Evolutionary conservation across 2,797 vertebrate genomes (phyloP).

Genomic region (Nyctalus aviator): DNA sequence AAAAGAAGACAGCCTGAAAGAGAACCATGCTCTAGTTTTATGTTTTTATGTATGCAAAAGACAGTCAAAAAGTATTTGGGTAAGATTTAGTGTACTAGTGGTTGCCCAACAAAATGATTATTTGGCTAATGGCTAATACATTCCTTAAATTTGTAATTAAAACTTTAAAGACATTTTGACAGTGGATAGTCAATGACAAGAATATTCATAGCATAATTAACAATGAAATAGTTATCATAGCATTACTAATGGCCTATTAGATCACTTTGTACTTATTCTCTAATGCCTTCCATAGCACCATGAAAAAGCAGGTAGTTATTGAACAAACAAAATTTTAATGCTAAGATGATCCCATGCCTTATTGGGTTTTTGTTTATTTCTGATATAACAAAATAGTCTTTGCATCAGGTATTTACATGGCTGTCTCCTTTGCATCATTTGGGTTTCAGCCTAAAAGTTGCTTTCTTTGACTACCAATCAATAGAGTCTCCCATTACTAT

Average conservation of each 20-base stretch:
- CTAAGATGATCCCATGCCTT: not conserved
- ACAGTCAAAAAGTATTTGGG: not conserved
- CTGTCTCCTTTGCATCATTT: not conserved
- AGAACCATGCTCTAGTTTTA: not conserved
- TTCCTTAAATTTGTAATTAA: slow-evolving; percentile 59
- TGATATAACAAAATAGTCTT: slow-evolving; percentile 1
- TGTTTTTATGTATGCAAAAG: not conserved
- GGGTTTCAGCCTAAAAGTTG: slow-evolving; percentile 3
- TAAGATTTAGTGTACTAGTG: not conserved
- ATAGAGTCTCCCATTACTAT: not conserved
- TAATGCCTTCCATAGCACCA: not conserved
- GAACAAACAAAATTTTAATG: slow-evolving; percentile 55
- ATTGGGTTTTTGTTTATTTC: slow-evolving; percentile 19
- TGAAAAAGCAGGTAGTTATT: not conserved
- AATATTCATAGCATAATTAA: slow-evolving; percentile 8
- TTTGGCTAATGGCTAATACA: not conserved
- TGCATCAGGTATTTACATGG: not conserved
- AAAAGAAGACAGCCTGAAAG: not conserved
- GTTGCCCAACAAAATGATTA: slow-evolving; percentile 38
- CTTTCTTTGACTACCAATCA: not conserved
- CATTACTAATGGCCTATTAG: not conserved
- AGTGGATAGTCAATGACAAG: slow-evolving; percentile 9
- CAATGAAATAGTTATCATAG: slow-evolving; percentile 7
- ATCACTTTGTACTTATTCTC: slow-evolving; percentile 15
- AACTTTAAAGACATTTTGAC: slow-evolving; percentile 56